phyloP scores from a whole-genome alignment of 2,113 vertebrate genomes.

The Alectura lathami region DNA sequence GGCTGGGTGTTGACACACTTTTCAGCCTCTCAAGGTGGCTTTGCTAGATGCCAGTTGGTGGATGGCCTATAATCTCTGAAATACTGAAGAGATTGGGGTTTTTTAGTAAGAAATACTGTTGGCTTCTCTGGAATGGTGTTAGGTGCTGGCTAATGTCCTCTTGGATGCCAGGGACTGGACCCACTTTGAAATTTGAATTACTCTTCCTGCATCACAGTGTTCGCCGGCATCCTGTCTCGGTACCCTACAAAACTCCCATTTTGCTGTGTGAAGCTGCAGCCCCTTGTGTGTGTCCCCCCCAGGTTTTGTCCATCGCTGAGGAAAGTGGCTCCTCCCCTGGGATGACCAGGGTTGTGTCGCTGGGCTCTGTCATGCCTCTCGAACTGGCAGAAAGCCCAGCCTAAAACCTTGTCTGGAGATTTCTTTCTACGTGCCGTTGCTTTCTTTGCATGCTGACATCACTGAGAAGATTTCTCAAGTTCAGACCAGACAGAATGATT shows the following conservation, averaged over 20 bases:
- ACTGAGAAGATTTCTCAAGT: neutral
- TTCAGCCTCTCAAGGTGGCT: neutral
- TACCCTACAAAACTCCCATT: neutral
- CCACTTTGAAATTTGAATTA: neutral
- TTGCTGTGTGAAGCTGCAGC: neutral
- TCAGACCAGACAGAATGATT: slow-evolving; percentile 27
- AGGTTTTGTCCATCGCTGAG: neutral
- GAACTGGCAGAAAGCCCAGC: slow-evolving; percentile 44
- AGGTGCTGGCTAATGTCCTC: neutral
- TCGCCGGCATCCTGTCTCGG: neutral
- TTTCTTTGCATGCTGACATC: slow-evolving; percentile 34
- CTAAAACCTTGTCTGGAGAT: slow-evolving; percentile 43
- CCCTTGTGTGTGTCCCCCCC: neutral
- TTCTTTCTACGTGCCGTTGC: slow-evolving; percentile 34
- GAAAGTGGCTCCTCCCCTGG: neutral
- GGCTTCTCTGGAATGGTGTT: neutral
- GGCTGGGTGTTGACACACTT: neutral
- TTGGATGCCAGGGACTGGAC: neutral
- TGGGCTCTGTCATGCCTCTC: slow-evolving; percentile 35
- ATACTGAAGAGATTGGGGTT: neutral
- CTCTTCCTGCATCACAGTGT: accelerated
- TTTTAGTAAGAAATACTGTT: neutral
- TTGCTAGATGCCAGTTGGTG: neutral
- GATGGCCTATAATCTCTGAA: neutral
- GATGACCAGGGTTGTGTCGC: neutral